A percentile compares a stretch with the other conserved stretches of the same genome.
These are phyloP conservation scores for Zaprionus gabonicus DNA, from an alignment of 1,140 invertebrate species.

Conservation along the genomic window DNA sequence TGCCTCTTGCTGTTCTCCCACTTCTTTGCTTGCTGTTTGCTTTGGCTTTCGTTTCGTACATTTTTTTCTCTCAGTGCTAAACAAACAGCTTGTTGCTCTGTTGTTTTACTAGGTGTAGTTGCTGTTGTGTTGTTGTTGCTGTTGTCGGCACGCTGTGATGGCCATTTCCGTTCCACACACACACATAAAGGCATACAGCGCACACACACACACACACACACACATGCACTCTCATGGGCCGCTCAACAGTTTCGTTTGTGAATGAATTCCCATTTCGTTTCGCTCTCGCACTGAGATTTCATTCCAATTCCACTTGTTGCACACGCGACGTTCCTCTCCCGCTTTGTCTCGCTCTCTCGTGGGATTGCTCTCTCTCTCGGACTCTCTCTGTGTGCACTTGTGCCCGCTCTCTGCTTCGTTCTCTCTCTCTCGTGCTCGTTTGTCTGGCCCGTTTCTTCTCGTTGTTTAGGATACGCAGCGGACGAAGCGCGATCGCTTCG, in stretches of 20 bases:
- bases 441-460: slow-evolving; percentile 59
- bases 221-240: slow-evolving; percentile 27
- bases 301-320: slow-evolving; percentile 75
- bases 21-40: slow-evolving; percentile 43
- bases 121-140: slow-evolving; percentile 52
- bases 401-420: not conserved
- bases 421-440: slow-evolving; percentile 11
- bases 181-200: slow-evolving; percentile 7
- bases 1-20: slow-evolving; percentile 11
- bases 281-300: slow-evolving; percentile 61
- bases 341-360: slow-evolving; percentile 33
- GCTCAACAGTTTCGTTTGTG: slow-evolving; percentile 65
- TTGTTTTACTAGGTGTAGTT: slow-evolving; percentile 74
- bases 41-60: slow-evolving; percentile 52
- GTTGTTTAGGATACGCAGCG: slow-evolving; percentile 75
- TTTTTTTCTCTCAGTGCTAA: slow-evolving; percentile 66
- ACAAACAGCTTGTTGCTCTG: slow-evolving; percentile 71
- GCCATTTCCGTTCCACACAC: slow-evolving; percentile 82
- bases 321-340: slow-evolving; percentile 13
- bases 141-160: slow-evolving; percentile 73
- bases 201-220: slow-evolving; percentile 4
- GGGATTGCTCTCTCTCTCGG: slow-evolving; percentile 12
- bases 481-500: slow-evolving; percentile 64
- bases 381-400: slow-evolving; percentile 22
- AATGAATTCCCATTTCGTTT: slow-evolving; percentile 78